Base-by-base conservation (phyloP, 2,797 vertebrate genomes). In the Aeoliscus strigatus region DNA sequence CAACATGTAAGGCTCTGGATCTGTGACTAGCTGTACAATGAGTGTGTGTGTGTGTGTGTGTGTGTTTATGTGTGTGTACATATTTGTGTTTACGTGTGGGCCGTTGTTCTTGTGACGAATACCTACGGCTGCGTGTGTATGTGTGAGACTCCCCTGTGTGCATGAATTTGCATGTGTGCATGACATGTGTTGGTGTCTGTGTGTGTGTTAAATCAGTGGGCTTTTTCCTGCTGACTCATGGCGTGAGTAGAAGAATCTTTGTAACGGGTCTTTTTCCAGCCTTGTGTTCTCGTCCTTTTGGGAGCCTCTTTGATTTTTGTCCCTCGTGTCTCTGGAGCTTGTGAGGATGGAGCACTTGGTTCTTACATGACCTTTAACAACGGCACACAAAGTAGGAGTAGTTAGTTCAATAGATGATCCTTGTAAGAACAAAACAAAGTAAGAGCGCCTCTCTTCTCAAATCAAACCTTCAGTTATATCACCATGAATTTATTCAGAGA, bases 1-100 rank as follows among this genome's bases (percentile, higher is more conserved):
- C 75, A 88, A 86, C 87, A 89, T 90, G 88, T 90, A 90, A 89
- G 88, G 53, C 71, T 45, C 71, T 73, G 79, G 76, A 70, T 86
- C 71, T 84, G 79, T 81, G 63, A 46, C 60, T 67, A 52, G 68
- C 60, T 70, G 51, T 81, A 9, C 10, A 50, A 25, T 39, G n/a
- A n/a, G n/a, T n/a, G n/a, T n/a, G n/a, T 42, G 32, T 17, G 39
- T 41, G 51, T 62, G 34, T 57, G 48, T 53, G 13, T 23, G 33
- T 23, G 18, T 71, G 31, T 13, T 11, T 8, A 9, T 49, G 21
- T 27, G 12, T 27, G 39, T 51, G 5, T 29, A 5, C 23, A 8
- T 50, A 4, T 41, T 47, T 46, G 36, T 14, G 46, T 40, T 17
- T 14, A 26, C 33, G 53, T 68, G 12, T 17, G 37, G 57, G 46